Evolutionary conservation across 2,888 invertebrate genomes (phyloP), one percentile per base, ranked within the genome.

Genomic region (Caenorhabditis japonica): DNA sequence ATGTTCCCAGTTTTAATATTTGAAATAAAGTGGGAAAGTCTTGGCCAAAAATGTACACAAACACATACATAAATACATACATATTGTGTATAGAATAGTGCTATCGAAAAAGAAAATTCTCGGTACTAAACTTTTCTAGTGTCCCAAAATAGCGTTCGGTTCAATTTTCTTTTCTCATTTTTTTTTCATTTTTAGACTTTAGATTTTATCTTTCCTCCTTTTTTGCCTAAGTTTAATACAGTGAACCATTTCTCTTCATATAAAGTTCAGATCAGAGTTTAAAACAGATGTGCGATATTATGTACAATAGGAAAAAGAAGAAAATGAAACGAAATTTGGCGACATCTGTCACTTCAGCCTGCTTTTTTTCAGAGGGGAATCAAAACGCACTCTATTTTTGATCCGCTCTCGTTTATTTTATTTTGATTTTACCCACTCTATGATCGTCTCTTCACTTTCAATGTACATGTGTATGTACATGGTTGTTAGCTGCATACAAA

Each of bases 401-500:
- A 47, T 55, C 64, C 41, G 21, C 46, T 17, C 53, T 43, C 44
- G 27, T 13, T 36, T 30, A 39, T 39, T 33, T 36, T 52, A 60
- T 55, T 62, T 64, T 49, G 33, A 47, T 66, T 56, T 56, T 39
- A 47, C 53, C 47, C 43, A 25, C 46, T 36, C 27, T 60, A 36
- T 10, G 51, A 38, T 15, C 39, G 41, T 43, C 61, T 36, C 34
- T 66, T 13, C 36, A 7, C 51, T 43, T 44, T 34, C 17, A 51
- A 30, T 30, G n/a, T n/a, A n/a, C n/a, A n/a, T n/a, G n/a, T 64
- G 55, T 55, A 64, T 23, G 51, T 43, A 43, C 43, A 43, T 43
- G 43, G 47, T 36, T 58, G 49, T 66, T 66, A 66, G 56, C 66
- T 66, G 66, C 55, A 56, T 56, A 66, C 66, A 66, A 66, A 55